Percentiles rank a stretch among this genome's conserved stretches.
phyloP scores from a whole-genome alignment of 2,888 invertebrate genomes.

The Acrobasis suavella region DNA sequence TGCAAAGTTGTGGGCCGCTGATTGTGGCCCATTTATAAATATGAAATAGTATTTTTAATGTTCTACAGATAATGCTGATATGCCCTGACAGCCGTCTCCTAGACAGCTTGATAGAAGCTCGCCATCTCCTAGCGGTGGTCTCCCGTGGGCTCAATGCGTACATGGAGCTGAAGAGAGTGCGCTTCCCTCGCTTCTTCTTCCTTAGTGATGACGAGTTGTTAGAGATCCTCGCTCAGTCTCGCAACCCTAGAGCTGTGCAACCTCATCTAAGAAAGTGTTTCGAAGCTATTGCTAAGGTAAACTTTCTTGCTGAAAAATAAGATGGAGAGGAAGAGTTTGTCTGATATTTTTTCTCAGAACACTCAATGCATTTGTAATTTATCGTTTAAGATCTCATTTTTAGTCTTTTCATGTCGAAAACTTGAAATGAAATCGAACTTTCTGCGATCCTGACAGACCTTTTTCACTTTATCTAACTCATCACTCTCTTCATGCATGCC shows the following conservation, averaged over 20 bases:
- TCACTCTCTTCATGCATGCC: no score
- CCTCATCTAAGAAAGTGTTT: constrained; percentile 93
- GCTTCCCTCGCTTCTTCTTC: constrained; percentile 90
- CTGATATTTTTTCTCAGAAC: no score
- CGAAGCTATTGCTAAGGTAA: constrained; percentile 87
- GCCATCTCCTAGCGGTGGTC: constrained; percentile 87
- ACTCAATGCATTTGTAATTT: no score
- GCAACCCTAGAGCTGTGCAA: constrained; percentile 89
- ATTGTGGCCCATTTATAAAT: no score
- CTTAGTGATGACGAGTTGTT: constrained; percentile 92
- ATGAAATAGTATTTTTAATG: no score
- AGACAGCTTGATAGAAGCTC: constrained; percentile 87
- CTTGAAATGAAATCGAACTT: no score
- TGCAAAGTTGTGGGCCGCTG: no score
- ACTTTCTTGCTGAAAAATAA: neutral
- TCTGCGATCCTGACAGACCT: no score
- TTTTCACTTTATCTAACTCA: no score
- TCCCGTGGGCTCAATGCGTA: constrained; percentile 90
- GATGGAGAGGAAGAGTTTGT: no score
- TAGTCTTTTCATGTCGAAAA: no score
- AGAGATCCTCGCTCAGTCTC: constrained; percentile 90
- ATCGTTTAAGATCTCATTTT: no score
- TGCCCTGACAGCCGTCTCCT: constrained; percentile 85
- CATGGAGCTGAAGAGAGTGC: constrained; percentile 88
- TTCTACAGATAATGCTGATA: constrained; percentile 82